Evolutionary conservation across 23 tunicate genomes (phyloP).

Genomic region (Halocynthia roretzi): DNA sequence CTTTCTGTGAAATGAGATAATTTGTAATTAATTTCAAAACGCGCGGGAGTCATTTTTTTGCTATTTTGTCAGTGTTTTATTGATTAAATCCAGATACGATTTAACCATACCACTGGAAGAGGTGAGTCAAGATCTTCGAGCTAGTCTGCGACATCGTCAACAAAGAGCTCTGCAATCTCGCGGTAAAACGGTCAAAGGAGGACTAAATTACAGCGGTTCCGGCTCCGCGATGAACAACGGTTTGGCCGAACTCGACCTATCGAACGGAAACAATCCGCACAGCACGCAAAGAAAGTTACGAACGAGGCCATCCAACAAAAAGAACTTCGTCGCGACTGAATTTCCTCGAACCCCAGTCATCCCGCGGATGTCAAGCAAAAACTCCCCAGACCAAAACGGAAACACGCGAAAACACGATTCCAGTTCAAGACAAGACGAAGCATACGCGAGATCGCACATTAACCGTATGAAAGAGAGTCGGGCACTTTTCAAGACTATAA

Average conservation of each 20-base stretch:
- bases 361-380: not conserved
- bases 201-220: not conserved
- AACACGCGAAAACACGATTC: constrained; percentile 17
- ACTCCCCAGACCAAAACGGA: constrained; percentile 23
- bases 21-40: not conserved
- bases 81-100: constrained; percentile 53
- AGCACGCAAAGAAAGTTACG: not conserved
- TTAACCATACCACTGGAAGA: constrained; percentile 82
- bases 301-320: not conserved
- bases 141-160: constrained; percentile 28
- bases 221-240: not conserved
- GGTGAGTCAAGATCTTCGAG: constrained; percentile 68
- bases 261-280: constrained; percentile 11
- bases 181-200: not conserved
- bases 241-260: constrained; percentile 4
- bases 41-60: not conserved
- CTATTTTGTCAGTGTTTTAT: not conserved
- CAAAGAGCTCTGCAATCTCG: constrained; percentile 10
- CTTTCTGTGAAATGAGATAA: too few species aligned
- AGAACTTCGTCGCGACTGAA: constrained; percentile 1
- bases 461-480: constrained; percentile 67
- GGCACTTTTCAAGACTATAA: constrained; percentile 74
- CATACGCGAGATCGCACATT: constrained; percentile 7
- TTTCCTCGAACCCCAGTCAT: constrained; percentile 5
- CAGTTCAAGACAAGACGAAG: constrained; percentile 5